These are phyloP conservation scores for Planococcus citri DNA, from an alignment of 1,140 invertebrate genomes.

Conservation along the genomic window DNA sequence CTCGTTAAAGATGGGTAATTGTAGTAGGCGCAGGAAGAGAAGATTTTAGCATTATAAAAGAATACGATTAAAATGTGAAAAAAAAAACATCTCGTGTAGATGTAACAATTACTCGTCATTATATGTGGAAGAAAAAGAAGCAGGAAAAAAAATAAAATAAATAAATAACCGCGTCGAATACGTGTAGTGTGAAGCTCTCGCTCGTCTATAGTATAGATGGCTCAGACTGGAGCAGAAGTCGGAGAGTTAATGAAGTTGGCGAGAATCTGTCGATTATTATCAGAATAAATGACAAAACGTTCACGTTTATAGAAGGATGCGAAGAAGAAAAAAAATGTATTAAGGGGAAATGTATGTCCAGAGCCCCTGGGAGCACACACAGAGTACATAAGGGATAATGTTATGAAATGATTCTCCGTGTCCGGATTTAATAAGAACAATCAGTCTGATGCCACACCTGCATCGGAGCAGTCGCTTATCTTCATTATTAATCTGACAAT, in stretches of 20 bases:
- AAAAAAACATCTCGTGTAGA: neutral
- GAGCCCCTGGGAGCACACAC: neutral
- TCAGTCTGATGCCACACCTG: slow-evolving; percentile 19
- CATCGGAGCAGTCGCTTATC: slow-evolving; percentile 1
- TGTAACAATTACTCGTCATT: neutral
- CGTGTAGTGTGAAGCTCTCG: neutral
- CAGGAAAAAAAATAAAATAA: neutral
- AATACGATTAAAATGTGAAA: neutral
- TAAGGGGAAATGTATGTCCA: neutral
- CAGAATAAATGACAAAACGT: slow-evolving; percentile 15
- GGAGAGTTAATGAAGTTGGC: neutral
- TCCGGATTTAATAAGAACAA: slow-evolving; percentile 19
- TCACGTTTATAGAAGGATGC: neutral
- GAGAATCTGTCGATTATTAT: slow-evolving; percentile 14
- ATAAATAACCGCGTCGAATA: neutral
- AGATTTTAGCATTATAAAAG: slow-evolving; percentile 8
- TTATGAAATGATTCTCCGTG: slow-evolving; percentile 13
- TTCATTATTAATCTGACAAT: slow-evolving; percentile 20
- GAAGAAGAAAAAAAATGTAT: neutral
- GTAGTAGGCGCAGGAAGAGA: no score
- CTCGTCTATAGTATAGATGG: no score
- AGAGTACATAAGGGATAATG: neutral
- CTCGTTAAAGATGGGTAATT: no score
- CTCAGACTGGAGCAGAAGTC: no score
- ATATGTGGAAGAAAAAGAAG: no score